Base-by-base conservation (phyloP, 2,888 invertebrate genomes). In the Caenorhabditis zanzibari region DNA sequence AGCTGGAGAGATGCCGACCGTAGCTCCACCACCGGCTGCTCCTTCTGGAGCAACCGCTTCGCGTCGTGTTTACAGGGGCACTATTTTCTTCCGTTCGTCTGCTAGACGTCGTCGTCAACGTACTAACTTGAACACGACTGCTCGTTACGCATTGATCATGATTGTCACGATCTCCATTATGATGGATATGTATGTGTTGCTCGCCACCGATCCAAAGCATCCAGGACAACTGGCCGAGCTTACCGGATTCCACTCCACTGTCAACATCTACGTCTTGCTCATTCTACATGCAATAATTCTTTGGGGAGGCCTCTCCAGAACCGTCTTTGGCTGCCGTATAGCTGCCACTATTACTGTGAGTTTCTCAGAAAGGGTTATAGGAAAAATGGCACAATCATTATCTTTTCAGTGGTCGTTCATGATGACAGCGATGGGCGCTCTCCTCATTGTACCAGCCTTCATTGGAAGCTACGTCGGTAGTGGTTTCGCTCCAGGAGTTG, bases 371-470 rank as follows among this genome's bases (percentile, higher is more conserved):
- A 32, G 4, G 32, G 0, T 44, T 44, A 14, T 4, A 44, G 44
- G 16, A 2, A 5, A 16, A 1, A 44, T 10, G 4, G 14, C 14
- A 16, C 16, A 16, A 52, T 14, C 24, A 32, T 52, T 7, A 16
- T 19, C 22, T 24, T 61, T 73, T 35, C 61, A 73, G 72, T 73
- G 72, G 72, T 7, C 61, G 24, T 52, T 61, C 61, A 35, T 61
- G 35, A n/a, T 73, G 16, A 9, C 35, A 16, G 52, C 63, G 6
- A 5, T 73, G 26, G 26, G 38, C 4, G 16, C 41, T 19, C 19
- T 73, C 6, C 4, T 73, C 14, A 12, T 73, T 24, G 26, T 63
- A 2, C 73, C 73, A 19, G 35, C 63, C 14, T 73, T 73, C 28
- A 14, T 63, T 12, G 73, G 63, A 24, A 41, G 52, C 38, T 73